These are phyloP conservation scores for Momotus momota DNA, from an alignment of 2,797 vertebrate genomes.

Conservation along the genomic window DNA sequence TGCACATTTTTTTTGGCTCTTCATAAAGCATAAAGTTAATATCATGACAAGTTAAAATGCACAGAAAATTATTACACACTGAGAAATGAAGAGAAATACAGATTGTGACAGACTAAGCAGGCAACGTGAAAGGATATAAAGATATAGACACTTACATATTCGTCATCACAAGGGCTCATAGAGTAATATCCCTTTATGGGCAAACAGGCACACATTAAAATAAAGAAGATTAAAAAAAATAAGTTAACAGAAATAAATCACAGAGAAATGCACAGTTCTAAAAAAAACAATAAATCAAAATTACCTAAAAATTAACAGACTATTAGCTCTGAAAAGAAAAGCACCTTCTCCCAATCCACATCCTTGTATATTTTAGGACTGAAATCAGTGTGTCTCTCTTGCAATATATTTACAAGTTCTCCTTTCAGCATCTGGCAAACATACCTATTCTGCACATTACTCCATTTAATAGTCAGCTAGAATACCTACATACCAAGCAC, in stretches of 20 bases:
- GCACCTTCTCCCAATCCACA: not conserved
- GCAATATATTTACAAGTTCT: not conserved
- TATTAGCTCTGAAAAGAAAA: not conserved
- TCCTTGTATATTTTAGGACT: not conserved
- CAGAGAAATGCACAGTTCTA: constrained; percentile 35
- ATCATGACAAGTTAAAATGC: not conserved
- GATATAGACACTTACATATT: constrained; percentile 91
- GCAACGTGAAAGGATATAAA: constrained; percentile 68
- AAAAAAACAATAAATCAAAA: not conserved
- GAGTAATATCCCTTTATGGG: constrained; percentile 92
- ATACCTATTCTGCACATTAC: not conserved
- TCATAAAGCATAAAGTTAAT: not conserved
- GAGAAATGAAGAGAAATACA: constrained; percentile 16
- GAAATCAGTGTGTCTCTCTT: not conserved
- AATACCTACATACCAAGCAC: not conserved
- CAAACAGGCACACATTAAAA: constrained; percentile 81
- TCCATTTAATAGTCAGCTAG: not conserved
- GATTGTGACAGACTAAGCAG: constrained; percentile 38
- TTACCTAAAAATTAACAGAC: not conserved
- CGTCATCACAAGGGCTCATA: constrained; percentile 93
- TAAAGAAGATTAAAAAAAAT: constrained; percentile 66
- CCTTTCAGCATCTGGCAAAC: not conserved
- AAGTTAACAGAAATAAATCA: constrained; percentile 59
- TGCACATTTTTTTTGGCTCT: not conserved
- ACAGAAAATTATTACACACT: not conserved